These are phyloP conservation scores for Arion vulgaris DNA, from an alignment of 1,140 invertebrate species.

Conservation along the genomic window DNA sequence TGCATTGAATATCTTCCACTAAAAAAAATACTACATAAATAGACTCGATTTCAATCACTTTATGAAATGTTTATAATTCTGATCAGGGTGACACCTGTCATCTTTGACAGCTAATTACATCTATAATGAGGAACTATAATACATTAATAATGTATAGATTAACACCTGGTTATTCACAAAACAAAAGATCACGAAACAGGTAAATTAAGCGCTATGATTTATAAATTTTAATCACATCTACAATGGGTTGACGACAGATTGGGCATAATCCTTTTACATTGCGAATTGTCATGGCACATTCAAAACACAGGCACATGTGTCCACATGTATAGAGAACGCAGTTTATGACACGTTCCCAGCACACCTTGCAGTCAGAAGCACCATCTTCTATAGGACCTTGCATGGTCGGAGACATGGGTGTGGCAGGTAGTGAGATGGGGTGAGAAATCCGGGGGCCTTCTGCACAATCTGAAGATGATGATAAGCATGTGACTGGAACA, in stretches of 20 bases:
- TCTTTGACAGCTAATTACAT: not conserved
- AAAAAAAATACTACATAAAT: too few relatives aligned
- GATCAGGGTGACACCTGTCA: too few relatives aligned
- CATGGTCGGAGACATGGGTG: conserved; percentile 32
- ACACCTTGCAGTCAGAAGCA: conserved; percentile 89
- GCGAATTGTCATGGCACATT: conserved; percentile 95
- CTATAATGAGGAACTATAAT: not conserved
- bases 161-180: not conserved
- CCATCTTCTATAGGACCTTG: conserved; percentile 8
- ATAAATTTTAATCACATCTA: conserved; percentile 94
- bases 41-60: too few relatives aligned
- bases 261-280: conserved; percentile 89
- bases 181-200: not conserved
- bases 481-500: conserved; percentile 45
- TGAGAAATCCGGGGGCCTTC: conserved; percentile 19
- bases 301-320: conserved; percentile 99
- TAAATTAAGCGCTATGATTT: conserved; percentile 42
- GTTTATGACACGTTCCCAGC: conserved; percentile 93
- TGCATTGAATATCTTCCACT: too few relatives aligned
- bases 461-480: conserved; percentile 37
- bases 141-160: not conserved
- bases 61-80: too few relatives aligned
- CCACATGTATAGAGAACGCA: conserved; percentile 96
- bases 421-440: conserved; percentile 43
- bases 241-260: conserved; percentile 91